A percentile compares a stretch with the other conserved stretches of the same genome.
These are phyloP conservation scores for Platorchestia sp. DNA, from an alignment of 1,140 invertebrate species.

Conservation along the genomic window DNA sequence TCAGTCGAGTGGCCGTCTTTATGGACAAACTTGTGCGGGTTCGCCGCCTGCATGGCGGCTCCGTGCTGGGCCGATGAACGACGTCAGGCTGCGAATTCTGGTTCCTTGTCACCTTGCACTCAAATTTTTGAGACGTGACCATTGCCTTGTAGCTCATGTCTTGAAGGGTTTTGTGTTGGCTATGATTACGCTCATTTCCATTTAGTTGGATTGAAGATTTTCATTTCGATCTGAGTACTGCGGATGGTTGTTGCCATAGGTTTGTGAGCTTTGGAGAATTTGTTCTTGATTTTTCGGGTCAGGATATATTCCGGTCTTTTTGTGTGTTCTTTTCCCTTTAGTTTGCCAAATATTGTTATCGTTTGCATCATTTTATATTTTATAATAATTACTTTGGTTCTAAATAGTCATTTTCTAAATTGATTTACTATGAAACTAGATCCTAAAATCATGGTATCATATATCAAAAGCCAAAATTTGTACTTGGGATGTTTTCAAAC, in stretches of 20 bases:
- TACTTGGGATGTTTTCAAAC: too few species aligned
- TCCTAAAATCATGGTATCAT: too few species aligned
- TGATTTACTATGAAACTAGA: too few species aligned
- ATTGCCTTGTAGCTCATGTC: not conserved
- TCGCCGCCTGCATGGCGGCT: not conserved
- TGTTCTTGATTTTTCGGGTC: not conserved
- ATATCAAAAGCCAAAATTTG: too few species aligned
- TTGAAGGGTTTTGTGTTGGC: not conserved
- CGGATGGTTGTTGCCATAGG: not conserved
- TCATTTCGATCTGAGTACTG: not conserved
- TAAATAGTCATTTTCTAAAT: too few species aligned
- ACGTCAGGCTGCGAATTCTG: not conserved
- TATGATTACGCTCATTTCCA: not conserved
- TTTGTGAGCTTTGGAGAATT: not conserved
- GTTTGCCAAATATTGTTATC: too few species aligned
- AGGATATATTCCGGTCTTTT: too few species aligned
- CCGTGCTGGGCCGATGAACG: not conserved
- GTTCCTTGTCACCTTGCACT: not conserved
- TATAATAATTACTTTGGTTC: too few species aligned
- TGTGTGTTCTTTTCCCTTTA: too few species aligned
- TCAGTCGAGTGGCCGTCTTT: not conserved
- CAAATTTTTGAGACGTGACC: not conserved
- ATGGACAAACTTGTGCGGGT: not conserved
- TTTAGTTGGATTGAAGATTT: not conserved
- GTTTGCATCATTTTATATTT: too few species aligned